phyloP scores from a whole-genome alignment of 2,797 vertebrate species.

The Pterois miles region DNA sequence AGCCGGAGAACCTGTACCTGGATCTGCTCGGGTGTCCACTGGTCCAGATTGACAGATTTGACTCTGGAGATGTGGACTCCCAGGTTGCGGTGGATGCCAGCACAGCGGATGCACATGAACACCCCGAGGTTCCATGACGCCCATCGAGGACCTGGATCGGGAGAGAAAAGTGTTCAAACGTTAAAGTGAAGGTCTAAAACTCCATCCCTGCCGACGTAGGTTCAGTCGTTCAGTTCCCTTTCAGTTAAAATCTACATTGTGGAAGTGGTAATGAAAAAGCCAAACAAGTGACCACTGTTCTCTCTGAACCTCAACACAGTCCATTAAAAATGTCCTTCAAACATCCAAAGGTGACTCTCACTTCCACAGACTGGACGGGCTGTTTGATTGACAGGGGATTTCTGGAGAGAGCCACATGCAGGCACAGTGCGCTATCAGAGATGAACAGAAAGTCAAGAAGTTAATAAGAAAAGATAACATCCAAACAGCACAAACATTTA shows the following conservation, averaged over 20 bases:
- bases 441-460: neutral
- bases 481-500: slow-evolving; percentile 14
- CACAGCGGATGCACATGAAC: slow-evolving; percentile 99
- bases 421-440: neutral
- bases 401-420: neutral
- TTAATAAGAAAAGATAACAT: slow-evolving; percentile 25
- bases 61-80: slow-evolving; percentile 99
- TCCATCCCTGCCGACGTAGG: neutral
- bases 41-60: slow-evolving; percentile 98
- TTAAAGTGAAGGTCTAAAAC: neutral
- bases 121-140: slow-evolving; percentile 99
- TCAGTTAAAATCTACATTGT: slow-evolving; percentile 10
- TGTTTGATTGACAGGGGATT: slow-evolving; percentile 10
- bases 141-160: slow-evolving; percentile 92
- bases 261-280: slow-evolving; percentile 1
- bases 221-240: neutral
- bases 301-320: neutral
- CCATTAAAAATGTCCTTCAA: neutral
- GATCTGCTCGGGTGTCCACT: slow-evolving; percentile 98
- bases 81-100: slow-evolving; percentile 98
- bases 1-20: too few relatives aligned
- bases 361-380: neutral
- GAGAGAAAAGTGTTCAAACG: neutral
- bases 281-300: neutral
- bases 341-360: neutral